Evolutionary conservation across 2,888 invertebrate genomes (phyloP), one percentile per base, ranked within the genome.

Genomic region (Troides oblongomaculatus): DNA sequence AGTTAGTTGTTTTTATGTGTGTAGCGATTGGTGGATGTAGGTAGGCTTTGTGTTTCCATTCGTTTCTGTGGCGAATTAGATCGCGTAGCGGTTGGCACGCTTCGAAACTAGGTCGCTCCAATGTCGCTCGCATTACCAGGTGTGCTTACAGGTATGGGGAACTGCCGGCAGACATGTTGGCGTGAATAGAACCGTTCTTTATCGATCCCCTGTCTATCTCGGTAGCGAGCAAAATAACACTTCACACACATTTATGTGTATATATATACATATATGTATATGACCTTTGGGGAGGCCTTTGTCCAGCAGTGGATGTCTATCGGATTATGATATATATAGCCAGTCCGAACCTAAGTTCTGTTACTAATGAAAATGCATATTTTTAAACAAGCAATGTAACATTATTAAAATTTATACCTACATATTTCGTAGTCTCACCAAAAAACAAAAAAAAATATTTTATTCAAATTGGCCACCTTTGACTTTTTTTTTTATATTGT

Each of bases 61-160:
- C 75, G 74, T 75, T 76, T 76, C 76, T 76, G 77, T 74, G 71
- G 75, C 72, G 74, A 72, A 74, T 72, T 71, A 72, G 72, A 70
- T 72, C 72, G 72, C 74, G 72, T 64, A 78, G 79, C 76, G 78
- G 78, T 74, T 78, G 78, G 80, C 79, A 76, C 76, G 74, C 73
- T 75, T 78, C 64, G 70, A 72, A 81, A 74, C 74, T 80, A 74
- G 81, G 81, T 81, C 81, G 79, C 69, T 64, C 53, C 46, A 46
- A 60, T 70, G 73, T 70, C 63, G 62, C 58, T 67, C n/a, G 10
- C 23, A 58, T 58, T 58, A 67, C 63, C 72, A 74, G 72, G 74
- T 74, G 72, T 59, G 61, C 68, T 63, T 65, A 65, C 46, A 59
- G 66, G 68, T 63, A 64, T 61, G 62, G 68, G 53, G 63, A 67